Evolutionary conservation across 2,797 vertebrate genomes (phyloP).

Genomic region (Thalassophryne amazonica): DNA sequence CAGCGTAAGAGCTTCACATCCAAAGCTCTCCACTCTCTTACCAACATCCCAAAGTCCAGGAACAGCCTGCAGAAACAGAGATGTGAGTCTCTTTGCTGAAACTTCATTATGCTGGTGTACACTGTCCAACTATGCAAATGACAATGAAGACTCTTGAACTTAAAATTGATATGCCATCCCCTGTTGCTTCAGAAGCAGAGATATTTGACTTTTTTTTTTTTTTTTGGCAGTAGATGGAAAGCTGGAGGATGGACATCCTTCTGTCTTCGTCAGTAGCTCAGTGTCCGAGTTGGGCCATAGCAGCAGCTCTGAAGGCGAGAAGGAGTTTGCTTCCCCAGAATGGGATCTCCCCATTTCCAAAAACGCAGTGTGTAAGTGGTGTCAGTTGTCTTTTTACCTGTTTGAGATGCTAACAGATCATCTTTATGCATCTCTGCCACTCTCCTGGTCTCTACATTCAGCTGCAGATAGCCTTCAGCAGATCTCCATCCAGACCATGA

Average conservation of each 20-base stretch:
- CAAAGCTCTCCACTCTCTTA: conserved; percentile 81
- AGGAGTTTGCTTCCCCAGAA: conserved; percentile 91
- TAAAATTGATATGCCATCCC: too few relatives aligned
- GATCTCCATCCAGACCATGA: conserved; percentile 93
- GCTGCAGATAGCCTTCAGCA: conserved; percentile 94
- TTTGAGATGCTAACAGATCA: not conserved
- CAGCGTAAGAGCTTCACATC: conserved; percentile 87
- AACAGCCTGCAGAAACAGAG: conserved; percentile 85
- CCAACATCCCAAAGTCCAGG: conserved; percentile 81
- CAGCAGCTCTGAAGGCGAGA: conserved; percentile 97
- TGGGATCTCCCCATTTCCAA: conserved; percentile 92
- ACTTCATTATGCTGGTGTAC: too few relatives aligned
- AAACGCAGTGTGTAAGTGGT: conserved; percentile 83
- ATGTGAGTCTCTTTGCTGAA: conserved; percentile 71
- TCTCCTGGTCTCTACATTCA: conserved; percentile 37
- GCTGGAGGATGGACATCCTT: conserved; percentile 83
- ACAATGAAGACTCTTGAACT: too few relatives aligned
- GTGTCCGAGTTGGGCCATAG: conserved; percentile 88
- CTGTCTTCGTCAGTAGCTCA: conserved; percentile 74
- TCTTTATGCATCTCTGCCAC: not conserved
- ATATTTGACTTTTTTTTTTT: conserved; percentile 5
- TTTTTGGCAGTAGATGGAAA: conserved; percentile 70
- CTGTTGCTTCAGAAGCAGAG: not conserved
- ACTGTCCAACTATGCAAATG: too few relatives aligned
- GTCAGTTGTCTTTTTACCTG: rapidly evolving